Evolutionary conservation across 2,113 vertebrate genomes (phyloP), one percentile per base, ranked within the genome.

Genomic region (Lampris megalopsis): DNA sequence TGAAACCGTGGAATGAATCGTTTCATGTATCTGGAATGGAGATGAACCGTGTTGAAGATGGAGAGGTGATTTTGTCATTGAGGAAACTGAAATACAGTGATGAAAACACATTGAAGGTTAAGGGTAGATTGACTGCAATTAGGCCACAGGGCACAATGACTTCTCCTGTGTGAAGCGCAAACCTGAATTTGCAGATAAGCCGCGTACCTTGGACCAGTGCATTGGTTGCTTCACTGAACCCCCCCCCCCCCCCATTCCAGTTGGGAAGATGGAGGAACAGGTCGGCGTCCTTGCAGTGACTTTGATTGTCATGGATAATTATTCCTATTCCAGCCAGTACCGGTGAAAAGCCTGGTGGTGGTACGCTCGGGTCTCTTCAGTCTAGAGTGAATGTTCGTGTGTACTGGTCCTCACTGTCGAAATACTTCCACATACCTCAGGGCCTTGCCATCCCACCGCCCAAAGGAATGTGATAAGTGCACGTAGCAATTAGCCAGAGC

Each of bases 401-500:
- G 64, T 60, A 37, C 64, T 82, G 24, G 52, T 63, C 35, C 57
- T 78, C 3, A 49, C 47, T 53, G 59, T 79, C 74, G 3, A 74
- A 71, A 74, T 45, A 47, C 36, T 3, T 48, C 24, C 47, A 75
- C 24, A 64, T 52, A 47, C 9, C 47, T 38, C 40, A 60, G 11
- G 37, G 58, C 8, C 9, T 37, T 71, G 36, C 42, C 52, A 50
- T 66, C 73, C 48, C 35, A 11, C 24, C 36, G 41, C 66, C 40
- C 24, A 24, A 63, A 71, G 73, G 81, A 88, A 91, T 89, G 87
- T 65, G 64, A 70, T 85, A 72, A 87, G 83, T 65, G 63, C 79
- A 66, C 56, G 3, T 74, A 83, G 73, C 80, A 92, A 88, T 90
- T 85, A 91, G 87, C 81, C 68, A 69, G 71, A 86, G 79, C 77